These are phyloP conservation scores for Trachemys scripta DNA, from an alignment of 2,113 vertebrate genomes.

Conservation along the genomic window DNA sequence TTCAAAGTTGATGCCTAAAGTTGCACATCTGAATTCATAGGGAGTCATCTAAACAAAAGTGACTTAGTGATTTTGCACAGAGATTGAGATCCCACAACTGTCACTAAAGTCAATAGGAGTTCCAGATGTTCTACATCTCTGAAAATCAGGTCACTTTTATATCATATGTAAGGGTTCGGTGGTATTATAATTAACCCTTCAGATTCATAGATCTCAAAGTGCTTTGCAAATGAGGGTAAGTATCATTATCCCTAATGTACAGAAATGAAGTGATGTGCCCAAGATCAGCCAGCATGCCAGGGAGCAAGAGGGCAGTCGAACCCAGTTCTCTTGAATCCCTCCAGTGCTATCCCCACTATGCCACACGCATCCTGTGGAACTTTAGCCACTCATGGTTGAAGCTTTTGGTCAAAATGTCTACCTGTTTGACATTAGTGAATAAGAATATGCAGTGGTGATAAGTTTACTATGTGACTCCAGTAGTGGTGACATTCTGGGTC, in stretches of 20 bases:
- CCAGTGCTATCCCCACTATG: background rate
- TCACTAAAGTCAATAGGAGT: background rate
- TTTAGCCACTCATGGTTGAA: slow-evolving; percentile 30
- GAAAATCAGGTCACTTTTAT: slow-evolving; percentile 10
- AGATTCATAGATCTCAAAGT: slow-evolving; percentile 26
- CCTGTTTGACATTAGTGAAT: slow-evolving; percentile 38
- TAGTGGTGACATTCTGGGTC: slow-evolving; percentile 24
- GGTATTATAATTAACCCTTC: background rate
- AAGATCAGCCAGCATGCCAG: slow-evolving; percentile 30
- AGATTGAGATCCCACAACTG: background rate
- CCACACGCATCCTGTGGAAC: background rate
- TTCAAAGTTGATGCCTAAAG: slow-evolving; percentile 28
- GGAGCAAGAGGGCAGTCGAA: background rate
- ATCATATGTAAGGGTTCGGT: background rate
- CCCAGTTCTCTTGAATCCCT: background rate
- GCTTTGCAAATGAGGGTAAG: slow-evolving; percentile 20
- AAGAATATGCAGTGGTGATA: background rate
- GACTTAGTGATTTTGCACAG: background rate
- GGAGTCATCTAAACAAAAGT: background rate
- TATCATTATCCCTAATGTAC: slow-evolving; percentile 2
- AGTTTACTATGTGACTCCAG: slow-evolving; percentile 42
- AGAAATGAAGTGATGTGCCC: background rate
- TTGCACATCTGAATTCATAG: background rate
- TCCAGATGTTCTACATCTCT: slow-evolving; percentile 53
- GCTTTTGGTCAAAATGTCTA: background rate